Evolutionary conservation across 2,797 vertebrate species (phyloP).

Genomic region (Melanotaenia boesemani): DNA sequence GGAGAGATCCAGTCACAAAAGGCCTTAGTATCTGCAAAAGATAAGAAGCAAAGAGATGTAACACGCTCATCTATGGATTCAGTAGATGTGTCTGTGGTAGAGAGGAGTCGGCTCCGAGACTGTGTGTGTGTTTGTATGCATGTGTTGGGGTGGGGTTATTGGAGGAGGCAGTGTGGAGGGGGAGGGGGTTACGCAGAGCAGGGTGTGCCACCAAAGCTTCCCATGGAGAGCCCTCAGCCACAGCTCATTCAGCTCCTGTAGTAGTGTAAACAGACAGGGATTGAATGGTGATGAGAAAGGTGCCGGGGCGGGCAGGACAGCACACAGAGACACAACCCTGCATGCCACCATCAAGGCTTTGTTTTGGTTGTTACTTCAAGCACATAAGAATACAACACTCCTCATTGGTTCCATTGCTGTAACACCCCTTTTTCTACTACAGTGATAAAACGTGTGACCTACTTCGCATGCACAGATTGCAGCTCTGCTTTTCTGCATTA

Average conservation of each 20-base stretch:
- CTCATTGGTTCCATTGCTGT: slow-evolving; percentile 72
- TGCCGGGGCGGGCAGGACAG: slow-evolving; percentile 68
- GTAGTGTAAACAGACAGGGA: slow-evolving; percentile 87
- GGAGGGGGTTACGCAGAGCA: slow-evolving; percentile 37
- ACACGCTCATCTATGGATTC: slow-evolving; percentile 61
- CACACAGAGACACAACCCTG: slow-evolving; percentile 55
- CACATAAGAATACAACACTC: slow-evolving; percentile 77
- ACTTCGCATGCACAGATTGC: slow-evolving; percentile 72
- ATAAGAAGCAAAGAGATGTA: slow-evolving; percentile 75
- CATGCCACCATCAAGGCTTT: slow-evolving; percentile 71
- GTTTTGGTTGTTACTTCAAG: slow-evolving; percentile 74
- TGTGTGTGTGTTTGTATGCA: slow-evolving; percentile 38
- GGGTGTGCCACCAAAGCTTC: slow-evolving; percentile 73
- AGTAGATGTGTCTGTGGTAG: slow-evolving; percentile 53
- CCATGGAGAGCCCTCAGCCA: slow-evolving; percentile 79
- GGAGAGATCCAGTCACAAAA: slow-evolving; percentile 67
- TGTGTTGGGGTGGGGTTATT: slow-evolving; percentile 49
- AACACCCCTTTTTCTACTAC: slow-evolving; percentile 43
- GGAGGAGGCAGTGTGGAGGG: slow-evolving; percentile 28
- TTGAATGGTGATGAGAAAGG: slow-evolving; percentile 84
- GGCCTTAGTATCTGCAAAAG: slow-evolving; percentile 75
- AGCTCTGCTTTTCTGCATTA: slow-evolving; percentile 48
- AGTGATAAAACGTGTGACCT: slow-evolving; percentile 71
- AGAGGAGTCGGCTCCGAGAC: slow-evolving; percentile 35
- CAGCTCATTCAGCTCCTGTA: slow-evolving; percentile 79